These are phyloP conservation scores for Chromoteleia sp. DNA, from an alignment of 2,888 invertebrate species.

Conservation along the genomic window DNA sequence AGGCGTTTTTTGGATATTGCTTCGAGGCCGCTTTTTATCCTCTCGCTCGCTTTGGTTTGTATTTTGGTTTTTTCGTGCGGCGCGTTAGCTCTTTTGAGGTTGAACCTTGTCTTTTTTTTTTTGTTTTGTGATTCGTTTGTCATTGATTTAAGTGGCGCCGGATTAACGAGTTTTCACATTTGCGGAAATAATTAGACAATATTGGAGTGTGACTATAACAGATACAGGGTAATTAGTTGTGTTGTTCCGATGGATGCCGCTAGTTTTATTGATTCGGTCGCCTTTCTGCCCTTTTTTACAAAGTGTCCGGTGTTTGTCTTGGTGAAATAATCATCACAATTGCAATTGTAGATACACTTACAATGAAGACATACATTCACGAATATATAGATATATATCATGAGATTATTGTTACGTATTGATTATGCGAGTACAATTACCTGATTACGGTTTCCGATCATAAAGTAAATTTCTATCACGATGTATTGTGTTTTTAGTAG, in stretches of 20 bases:
- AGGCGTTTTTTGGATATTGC: background rate
- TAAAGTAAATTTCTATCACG: slow-evolving; percentile 19
- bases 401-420: slow-evolving; percentile 41
- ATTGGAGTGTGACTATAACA: no score
- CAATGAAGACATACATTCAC: slow-evolving; percentile 1
- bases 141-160: no score
- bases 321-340: slow-evolving; percentile 56
- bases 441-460: slow-evolving; percentile 29
- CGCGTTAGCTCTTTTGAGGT: no score
- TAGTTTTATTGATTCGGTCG: slow-evolving; percentile 12
- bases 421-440: slow-evolving; percentile 45
- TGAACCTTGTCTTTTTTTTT: no score
- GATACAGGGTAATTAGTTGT: background rate
- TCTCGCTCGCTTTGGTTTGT: background rate
- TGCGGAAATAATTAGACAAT: no score
- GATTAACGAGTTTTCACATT: no score
- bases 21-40: background rate
- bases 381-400: slow-evolving; percentile 3
- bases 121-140: no score
- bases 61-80: background rate
- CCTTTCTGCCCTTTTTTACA: slow-evolving; percentile 12
- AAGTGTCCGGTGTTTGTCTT: slow-evolving; percentile 41
- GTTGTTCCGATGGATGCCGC: background rate
- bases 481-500: background rate
- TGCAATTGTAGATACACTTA: slow-evolving; percentile 30